Base-by-base conservation (phyloP, 2,888 invertebrate species). In the Deladenus siricidicola region DNA sequence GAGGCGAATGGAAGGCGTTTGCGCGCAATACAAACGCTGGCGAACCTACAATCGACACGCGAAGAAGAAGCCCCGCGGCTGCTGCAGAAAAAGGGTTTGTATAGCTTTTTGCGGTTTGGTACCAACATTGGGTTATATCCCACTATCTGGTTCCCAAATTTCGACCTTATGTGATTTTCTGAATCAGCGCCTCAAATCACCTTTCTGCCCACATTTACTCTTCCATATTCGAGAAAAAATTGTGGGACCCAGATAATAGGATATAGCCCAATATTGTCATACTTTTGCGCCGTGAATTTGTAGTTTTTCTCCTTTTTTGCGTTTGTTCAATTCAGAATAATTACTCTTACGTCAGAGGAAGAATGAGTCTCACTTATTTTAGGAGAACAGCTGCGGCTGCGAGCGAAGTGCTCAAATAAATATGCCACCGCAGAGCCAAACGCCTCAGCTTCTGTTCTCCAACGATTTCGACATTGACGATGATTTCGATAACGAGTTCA, bases 11-110 rank as follows among this genome's bases (percentile, higher is more conserved):
- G 89, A 90, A 72, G 93, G 93, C 47, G 92, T 96, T 54, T 90
- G 90, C 78, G 92, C 93, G 65, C 96, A 99, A 83, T 98, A 98
- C 84, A 92, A 94, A 84, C 90, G 92, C 87, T 98, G 96, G 96
- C 86, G 96, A 67, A 87, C 89, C 84, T 90, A 87, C 66, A 63
- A 63, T 48, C 51, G 68, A 6, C 64, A 62, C 30, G 45, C 29
- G 19, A 66, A 58, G 54, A 65, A 62, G 30, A 68, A 62, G 58
- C 48, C 58, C 19, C 59, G 58, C 30, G 43, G 45, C 21, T 71
- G 70, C 23, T 70, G 69, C 43, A 56, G 66, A 3, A 69, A 65
- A 51, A 54, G 60, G 56, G 72, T 72, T 45, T 23, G 57, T 34
- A 4, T 34, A 10, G 6, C 39, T 34, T 34, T 14, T 10, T 34